Percentiles rank a stretch among this genome's conserved stretches.
Evolutionary conservation across 2,888 invertebrate species (phyloP).

Genomic region (Carterocephalus palaemon): DNA sequence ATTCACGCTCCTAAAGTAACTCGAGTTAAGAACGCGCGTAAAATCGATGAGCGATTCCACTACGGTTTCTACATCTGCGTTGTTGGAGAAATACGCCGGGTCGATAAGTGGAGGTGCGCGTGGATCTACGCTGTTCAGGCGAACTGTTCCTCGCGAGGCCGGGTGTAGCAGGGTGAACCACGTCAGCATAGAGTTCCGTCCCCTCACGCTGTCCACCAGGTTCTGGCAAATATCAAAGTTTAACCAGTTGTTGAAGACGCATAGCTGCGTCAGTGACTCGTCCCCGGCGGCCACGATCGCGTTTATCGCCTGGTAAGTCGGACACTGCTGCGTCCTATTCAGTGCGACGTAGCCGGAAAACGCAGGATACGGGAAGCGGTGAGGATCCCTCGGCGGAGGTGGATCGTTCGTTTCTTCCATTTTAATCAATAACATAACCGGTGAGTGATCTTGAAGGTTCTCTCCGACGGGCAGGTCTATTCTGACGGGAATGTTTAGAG

Average conservation of each 20-base stretch:
- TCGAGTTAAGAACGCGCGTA: slow-evolving; percentile 37
- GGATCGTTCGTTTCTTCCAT: slow-evolving; percentile 24
- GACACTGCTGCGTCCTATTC: slow-evolving; percentile 30
- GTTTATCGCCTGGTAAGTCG: slow-evolving; percentile 38
- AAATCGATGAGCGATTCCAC: slow-evolving; percentile 39
- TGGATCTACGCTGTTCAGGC: slow-evolving; percentile 37
- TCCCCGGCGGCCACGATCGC: slow-evolving; percentile 34
- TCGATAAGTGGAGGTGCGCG: slow-evolving; percentile 37
- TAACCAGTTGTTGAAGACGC: slow-evolving; percentile 36
- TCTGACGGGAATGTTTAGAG: slow-evolving; percentile 37
- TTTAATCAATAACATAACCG: slow-evolving; percentile 26
- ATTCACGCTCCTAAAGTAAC: slow-evolving; percentile 38
- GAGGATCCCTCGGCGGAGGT: slow-evolving; percentile 24
- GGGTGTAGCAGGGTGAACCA: slow-evolving; percentile 35
- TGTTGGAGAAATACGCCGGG: slow-evolving; percentile 34
- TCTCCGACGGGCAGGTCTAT: slow-evolving; percentile 45
- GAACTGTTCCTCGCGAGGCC: slow-evolving; percentile 39
- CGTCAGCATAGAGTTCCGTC: slow-evolving; percentile 29
- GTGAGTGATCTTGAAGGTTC: slow-evolving; percentile 42
- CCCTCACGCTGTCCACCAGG: slow-evolving; percentile 28
- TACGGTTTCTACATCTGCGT: slow-evolving; percentile 39
- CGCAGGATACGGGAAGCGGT: slow-evolving; percentile 32
- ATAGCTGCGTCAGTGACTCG: slow-evolving; percentile 33
- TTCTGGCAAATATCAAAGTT: slow-evolving; percentile 37
- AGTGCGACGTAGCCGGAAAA: slow-evolving; percentile 34